Base-by-base conservation (phyloP, 2,113 vertebrate genomes). In the Neotoma lepida region DNA sequence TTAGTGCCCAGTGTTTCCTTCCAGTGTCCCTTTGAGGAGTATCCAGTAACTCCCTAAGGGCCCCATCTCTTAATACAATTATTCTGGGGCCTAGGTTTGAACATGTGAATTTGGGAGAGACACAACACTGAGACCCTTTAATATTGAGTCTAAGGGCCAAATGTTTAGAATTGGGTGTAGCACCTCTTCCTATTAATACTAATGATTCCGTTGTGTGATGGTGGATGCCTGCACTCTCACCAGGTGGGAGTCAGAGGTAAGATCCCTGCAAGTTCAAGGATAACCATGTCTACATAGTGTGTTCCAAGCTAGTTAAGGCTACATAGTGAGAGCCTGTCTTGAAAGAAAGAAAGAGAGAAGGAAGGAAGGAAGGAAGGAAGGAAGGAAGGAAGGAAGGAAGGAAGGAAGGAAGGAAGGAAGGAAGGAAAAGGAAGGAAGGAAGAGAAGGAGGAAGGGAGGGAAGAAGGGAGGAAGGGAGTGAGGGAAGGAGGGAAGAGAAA, bases 301-400 rank as follows among this genome's bases (percentile, higher is more conserved):
- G 74, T 49, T 76, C 24, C 26, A 76, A 76, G 24, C 26, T 2
- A 76, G 41, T 46, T 66, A 14, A 30, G 30, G 30, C 64, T 33
- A 66, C 30, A 66, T 13, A 33, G 1, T 33, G 64, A 66, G 64
- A 66, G 12, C 30, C 64, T 66, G 64, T 66, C 30, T 66, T 66
- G 33, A 66, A 33, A 33, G 64, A 66, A 64, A 33, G 12, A 33
- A 13, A 33, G 63, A 1, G 30, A 6, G 26, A 8, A 63, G 26
- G 9, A 2, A 63, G 26, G 61, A 4, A 63, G 9, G 20, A 3
- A 58, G 56, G 56, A 3, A 58, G 0, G 8, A 4, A 28, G 0
- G 9, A 6, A 63, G 26, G 3, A 2, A 68, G 2, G 66, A 6
- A 35, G 1, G 5, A 6, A 68, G 14, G 33, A 7, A 28, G 61